A percentile compares a stretch with the other conserved stretches of the same genome.
phyloP scores from a whole-genome alignment of 2,888 invertebrate genomes.

The Cyrtodaria siliqua region DNA sequence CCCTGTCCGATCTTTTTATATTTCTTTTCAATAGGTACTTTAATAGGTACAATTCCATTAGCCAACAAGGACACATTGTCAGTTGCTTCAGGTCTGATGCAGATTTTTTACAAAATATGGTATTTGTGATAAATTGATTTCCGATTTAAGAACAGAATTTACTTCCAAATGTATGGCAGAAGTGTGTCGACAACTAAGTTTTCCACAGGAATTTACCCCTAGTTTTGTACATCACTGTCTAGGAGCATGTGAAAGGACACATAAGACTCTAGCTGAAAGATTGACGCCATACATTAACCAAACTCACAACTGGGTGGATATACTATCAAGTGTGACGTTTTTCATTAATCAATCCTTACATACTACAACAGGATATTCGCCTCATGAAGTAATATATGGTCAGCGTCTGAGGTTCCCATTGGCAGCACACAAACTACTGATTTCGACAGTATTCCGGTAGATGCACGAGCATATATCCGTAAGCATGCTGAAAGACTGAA shows the following conservation, averaged over 20 bases:
- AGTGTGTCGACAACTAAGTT: constrained; percentile 42
- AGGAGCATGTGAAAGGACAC: constrained; percentile 35
- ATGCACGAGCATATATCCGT: constrained; percentile 16
- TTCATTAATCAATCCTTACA: constrained; percentile 41
- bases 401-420: constrained; percentile 42
- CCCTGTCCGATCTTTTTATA: too few species aligned
- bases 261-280: constrained; percentile 34
- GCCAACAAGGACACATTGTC: constrained; percentile 43
- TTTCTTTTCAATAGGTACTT: too few species aligned
- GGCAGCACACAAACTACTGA: constrained; percentile 20
- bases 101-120: constrained; percentile 45
- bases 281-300: constrained; percentile 51
- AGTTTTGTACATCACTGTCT: constrained; percentile 45
- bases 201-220: constrained; percentile 44
- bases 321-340: constrained; percentile 22
- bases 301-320: constrained; percentile 33
- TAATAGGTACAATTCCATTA: constrained; percentile 34
- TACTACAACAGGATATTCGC: constrained; percentile 31
- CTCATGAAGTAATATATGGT: constrained; percentile 48
- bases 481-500: constrained; percentile 8
- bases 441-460: constrained; percentile 29
- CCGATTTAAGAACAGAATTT: constrained; percentile 44
- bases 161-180: constrained; percentile 32
- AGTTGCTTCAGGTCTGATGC: constrained; percentile 37
- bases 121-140: constrained; percentile 42